Evolutionary conservation across 2,797 vertebrate genomes (phyloP), one percentile per base, ranked within the genome.

Genomic region (Ctenochaetus hawaiiensis): DNA sequence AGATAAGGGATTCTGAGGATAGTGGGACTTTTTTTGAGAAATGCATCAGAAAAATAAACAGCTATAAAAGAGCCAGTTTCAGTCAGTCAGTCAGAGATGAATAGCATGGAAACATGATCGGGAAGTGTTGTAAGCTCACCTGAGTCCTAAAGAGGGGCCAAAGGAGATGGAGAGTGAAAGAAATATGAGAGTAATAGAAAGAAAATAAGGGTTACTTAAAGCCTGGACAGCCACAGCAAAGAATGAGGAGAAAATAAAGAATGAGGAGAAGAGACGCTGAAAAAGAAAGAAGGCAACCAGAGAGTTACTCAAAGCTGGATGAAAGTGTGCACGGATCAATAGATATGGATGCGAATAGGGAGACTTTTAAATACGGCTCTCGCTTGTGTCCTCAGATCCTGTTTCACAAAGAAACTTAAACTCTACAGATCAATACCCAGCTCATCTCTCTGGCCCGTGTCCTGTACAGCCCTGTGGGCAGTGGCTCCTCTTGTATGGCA

Each of bases 381-480:
- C 3, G 72, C 79, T 83, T 47, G 73, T 88, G 76, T 91, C 84
- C 86, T 91, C 84, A 85, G 91, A 91, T 94, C 89, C 79, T 77
- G 81, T 94, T 93, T 91, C 91, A 89, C 86, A 91, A 87, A 93
- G 93, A 92, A 93, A 93, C 88, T 87, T 76, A 89, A 93, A 93
- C 91, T 90, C 80, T 26, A 10, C 70, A 69, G 83, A 93, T 93
- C 92, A 77, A 94, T 94, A 89, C 41, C 0, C 30, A 14, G 80
- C 91, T 78, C 62, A 61, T 82, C 72, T 82, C 87, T 78, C 34
- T 72, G 82, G 79, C 81, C 83, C 13, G 65, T 67, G 82, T 62
- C 81, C 87, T 70, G 82, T 39, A 43, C 84, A 66, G 85, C 78
- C 78, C 81, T 71, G 57, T 20, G 75, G 89, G 80, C 79, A 66